phyloP scores from a whole-genome alignment of 2,797 vertebrate genomes.

The Lutjanus campechanus region DNA sequence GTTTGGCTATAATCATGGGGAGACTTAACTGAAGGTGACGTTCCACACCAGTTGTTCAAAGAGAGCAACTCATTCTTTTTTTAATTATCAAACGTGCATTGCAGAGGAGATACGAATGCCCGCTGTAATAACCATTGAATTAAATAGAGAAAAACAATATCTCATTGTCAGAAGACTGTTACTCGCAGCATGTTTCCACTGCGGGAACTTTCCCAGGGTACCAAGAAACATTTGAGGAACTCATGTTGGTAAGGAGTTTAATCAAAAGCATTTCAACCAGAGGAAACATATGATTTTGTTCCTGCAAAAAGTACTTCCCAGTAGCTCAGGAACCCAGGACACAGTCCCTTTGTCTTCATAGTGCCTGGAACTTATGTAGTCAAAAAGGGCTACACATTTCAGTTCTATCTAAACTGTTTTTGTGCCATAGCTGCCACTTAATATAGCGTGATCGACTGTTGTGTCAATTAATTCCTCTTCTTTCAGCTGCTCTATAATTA shows the following conservation, averaged over 20 bases:
- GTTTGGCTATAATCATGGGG: background rate
- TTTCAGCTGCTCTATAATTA: background rate
- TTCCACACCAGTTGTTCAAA: constrained; percentile 25
- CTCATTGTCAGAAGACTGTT: background rate
- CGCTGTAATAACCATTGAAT: constrained; percentile 29
- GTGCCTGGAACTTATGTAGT: background rate
- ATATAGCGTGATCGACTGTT: background rate
- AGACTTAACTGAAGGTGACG: background rate
- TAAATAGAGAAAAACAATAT: constrained; percentile 1
- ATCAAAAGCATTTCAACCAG: background rate
- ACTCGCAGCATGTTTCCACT: background rate
- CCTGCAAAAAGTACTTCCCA: background rate
- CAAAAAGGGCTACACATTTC: background rate
- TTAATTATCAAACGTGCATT: constrained; percentile 3
- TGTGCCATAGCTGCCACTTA: background rate
- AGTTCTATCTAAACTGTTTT: background rate
- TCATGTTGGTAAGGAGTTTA: background rate
- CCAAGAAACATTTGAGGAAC: background rate
- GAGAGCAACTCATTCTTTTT: background rate
- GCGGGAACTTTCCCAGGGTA: background rate
- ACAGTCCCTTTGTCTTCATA: background rate
- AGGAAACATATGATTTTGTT: background rate
- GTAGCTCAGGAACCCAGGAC: background rate
- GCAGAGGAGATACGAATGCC: background rate
- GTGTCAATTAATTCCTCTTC: no score